A percentile compares a stretch with the other conserved stretches of the same genome.
Conservation (phyloP, 2,888 invertebrate genomes). For the Chironomus tentans region DNA sequence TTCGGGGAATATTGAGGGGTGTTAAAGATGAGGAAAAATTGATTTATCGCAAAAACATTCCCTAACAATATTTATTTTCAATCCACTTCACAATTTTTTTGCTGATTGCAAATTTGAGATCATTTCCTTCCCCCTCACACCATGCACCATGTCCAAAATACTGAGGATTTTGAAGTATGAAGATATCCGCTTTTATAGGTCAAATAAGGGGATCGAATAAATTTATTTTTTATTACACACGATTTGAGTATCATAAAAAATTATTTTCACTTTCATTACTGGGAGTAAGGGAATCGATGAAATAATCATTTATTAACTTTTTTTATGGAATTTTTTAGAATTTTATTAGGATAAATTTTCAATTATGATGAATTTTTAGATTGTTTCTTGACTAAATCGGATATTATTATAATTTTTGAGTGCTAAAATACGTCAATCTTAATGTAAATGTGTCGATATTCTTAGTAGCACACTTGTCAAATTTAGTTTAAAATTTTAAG, state of each 20-base stretch:
- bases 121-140: neutral
- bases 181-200: neutral
- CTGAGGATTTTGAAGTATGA: neutral
- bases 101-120: conserved; percentile 16
- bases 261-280: neutral
- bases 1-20: neutral
- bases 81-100: neutral
- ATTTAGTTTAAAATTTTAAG: too few relatives aligned
- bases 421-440: too few relatives aligned
- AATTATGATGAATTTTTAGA: too few relatives aligned
- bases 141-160: neutral
- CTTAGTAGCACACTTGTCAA: too few relatives aligned
- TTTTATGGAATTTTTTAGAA: too few relatives aligned
- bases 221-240: neutral
- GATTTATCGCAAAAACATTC: conserved; percentile 23
- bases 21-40: conserved; percentile 16
- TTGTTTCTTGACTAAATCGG: too few relatives aligned
- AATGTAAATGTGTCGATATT: too few relatives aligned
- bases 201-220: neutral
- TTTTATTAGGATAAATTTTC: too few relatives aligned
- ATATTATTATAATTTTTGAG: too few relatives aligned
- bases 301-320: conserved; percentile 20
- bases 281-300: neutral
- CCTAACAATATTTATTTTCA: neutral
- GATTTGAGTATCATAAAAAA: neutral